Evolutionary conservation across 1,140 invertebrate species (phyloP).

Genomic region (Mizuhopecten yessoensis): DNA sequence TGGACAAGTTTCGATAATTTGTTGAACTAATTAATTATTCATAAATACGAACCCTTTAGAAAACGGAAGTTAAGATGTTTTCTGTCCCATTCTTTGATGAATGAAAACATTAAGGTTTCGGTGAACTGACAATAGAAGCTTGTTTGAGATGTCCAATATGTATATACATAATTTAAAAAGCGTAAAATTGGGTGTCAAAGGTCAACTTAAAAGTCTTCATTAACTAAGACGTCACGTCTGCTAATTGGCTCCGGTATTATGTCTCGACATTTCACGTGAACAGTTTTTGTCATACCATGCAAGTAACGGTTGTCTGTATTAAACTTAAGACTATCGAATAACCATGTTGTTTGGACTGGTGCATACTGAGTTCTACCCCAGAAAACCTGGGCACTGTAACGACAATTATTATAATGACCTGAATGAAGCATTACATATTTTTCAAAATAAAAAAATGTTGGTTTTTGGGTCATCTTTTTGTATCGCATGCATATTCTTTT

Average conservation of each 20-base stretch:
- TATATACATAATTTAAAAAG: not conserved
- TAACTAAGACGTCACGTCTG: not conserved
- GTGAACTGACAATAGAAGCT: not conserved
- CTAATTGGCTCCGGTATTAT: not conserved
- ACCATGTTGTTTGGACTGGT: not conserved
- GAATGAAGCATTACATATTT: not conserved
- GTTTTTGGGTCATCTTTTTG: not conserved
- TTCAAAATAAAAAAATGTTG: not conserved
- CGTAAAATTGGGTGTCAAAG: not conserved
- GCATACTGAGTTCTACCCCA: not conserved
- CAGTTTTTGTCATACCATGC: not conserved
- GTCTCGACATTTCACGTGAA: not conserved
- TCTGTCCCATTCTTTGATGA: not conserved
- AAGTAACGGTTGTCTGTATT: not conserved
- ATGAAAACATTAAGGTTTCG: not conserved
- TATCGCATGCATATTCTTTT: not conserved
- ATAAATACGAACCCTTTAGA: not conserved
- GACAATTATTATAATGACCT: not conserved
- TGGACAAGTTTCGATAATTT: conserved; percentile 7
- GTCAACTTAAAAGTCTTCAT: not conserved
- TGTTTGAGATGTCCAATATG: not conserved
- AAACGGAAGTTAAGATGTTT: conserved; percentile 14
- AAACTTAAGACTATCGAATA: not conserved
- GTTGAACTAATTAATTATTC: conserved; percentile 22
- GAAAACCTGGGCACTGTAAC: not conserved